Evolutionary conservation across 2,888 invertebrate genomes (phyloP), one percentile per base, ranked within the genome.

Genomic region (Eupithecia inturbata): DNA sequence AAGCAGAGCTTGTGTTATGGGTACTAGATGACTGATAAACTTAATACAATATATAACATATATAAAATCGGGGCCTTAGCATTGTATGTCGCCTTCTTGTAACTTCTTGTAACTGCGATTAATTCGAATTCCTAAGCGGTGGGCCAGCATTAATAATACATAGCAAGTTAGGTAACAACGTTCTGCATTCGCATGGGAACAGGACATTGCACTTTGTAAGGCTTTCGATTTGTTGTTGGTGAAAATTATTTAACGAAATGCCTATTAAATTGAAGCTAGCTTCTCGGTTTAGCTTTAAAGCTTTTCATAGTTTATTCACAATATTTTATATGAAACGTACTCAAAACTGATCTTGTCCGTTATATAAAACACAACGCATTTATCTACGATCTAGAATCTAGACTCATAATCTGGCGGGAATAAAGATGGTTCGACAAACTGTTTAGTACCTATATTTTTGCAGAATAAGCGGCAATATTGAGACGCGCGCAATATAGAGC

Each of bases 91-190:
- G 26, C 26, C 14, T 26, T 72, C 68, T 71, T 73, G n/a, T n/a
- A n/a, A n/a, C n/a, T n/a, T n/a, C n/a, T n/a, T n/a, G n/a, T n/a
- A 79, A 80, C 79, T 80, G 81, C 82, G 82, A 87, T 85, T 85
- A 86, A 85, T 83, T 82, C 85, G 78, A 81, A 88, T 88, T 84
- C 87, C 86, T 82, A 72, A 82, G 82, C 80, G 77, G 82, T 80
- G 79, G 80, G 80, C 76, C 77, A 78, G 74, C 84, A 88, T 91
- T 85, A 89, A 89, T 89, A 89, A 88, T 87, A 84, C 87, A 88
- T 85, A 73, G 76, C 74, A 72, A 76, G 79, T 83, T 85, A 85
- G 82, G 82, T 81, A 84, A 83, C 82, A 76, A 78, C 78, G 80
- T 82, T 83, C 83, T 82, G 83, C 81, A 83, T 81, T 80, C 81